A percentile compares a stretch with the other conserved stretches of the same genome.
Evolutionary conservation across 2,888 invertebrate genomes (phyloP).

Genomic region (Alviniconcha strummeri): DNA sequence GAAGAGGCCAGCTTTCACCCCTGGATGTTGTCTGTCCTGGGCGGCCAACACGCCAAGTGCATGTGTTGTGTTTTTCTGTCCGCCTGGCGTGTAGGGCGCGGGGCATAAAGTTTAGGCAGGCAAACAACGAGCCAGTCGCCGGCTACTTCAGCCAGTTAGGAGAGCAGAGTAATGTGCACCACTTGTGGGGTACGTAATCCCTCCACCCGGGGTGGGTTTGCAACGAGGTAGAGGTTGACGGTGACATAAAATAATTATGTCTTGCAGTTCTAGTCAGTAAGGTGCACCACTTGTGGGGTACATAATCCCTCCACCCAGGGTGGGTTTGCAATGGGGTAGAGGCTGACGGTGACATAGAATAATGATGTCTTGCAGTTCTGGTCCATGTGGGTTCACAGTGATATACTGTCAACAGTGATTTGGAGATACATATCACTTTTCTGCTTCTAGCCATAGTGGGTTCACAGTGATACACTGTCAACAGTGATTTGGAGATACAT

Average conservation of each 20-base stretch:
- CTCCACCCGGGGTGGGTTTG: too few species aligned
- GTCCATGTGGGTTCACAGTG: slow-evolving; percentile 96
- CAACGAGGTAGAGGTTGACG: too few species aligned
- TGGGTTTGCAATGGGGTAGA: too few species aligned
- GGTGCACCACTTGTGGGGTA: slow-evolving; percentile 99
- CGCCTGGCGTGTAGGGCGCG: slow-evolving; percentile 80
- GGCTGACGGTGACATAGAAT: too few species aligned
- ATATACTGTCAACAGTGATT: too few species aligned
- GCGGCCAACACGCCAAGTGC: not conserved
- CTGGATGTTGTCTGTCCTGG: too few species aligned
- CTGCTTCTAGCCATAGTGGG: too few species aligned
- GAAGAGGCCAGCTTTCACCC: too few species aligned
- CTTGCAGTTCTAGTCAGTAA: slow-evolving; percentile 79
- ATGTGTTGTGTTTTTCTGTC: slow-evolving; percentile 16
- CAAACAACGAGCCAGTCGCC: slow-evolving; percentile 95
- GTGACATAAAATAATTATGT: too few species aligned
- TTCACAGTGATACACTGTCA: too few species aligned
- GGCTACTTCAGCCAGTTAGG: slow-evolving; percentile 99
- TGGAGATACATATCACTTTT: slow-evolving; percentile 97
- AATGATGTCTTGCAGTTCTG: too few species aligned
- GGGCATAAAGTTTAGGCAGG: slow-evolving; percentile 89
- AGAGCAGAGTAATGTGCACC: slow-evolving; percentile 96
- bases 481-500: slow-evolving; percentile 91
- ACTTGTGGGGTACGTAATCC: slow-evolving; percentile 93
- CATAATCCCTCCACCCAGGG: slow-evolving; percentile 70